phyloP scores from a whole-genome alignment of 64 coral and sea anemone genomes.

The Montipora cactus region DNA sequence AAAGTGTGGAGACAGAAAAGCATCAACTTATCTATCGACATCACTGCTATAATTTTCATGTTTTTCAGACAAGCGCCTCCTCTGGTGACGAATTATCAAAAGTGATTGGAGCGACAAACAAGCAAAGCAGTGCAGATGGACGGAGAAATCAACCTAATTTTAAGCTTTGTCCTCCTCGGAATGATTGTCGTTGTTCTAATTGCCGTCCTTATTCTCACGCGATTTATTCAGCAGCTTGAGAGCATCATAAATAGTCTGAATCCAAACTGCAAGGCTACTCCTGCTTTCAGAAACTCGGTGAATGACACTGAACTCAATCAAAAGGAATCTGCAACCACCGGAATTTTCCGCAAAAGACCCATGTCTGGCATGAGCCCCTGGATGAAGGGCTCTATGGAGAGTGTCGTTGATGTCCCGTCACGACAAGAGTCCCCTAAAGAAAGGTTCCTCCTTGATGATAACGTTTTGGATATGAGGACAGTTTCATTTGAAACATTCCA shows the following conservation, averaged over 20 bases:
- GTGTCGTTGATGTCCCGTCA: background rate
- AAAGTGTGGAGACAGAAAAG: too few species aligned
- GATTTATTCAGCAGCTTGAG: background rate
- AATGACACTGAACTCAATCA: background rate
- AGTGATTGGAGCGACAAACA: background rate
- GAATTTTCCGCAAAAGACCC: background rate
- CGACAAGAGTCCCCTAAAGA: background rate
- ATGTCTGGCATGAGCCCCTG: conserved; percentile 14
- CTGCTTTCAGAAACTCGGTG: background rate
- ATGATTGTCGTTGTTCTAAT: background rate
- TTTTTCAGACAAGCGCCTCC: background rate
- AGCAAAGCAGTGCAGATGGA: background rate
- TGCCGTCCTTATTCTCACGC: background rate
- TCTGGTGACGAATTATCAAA: background rate
- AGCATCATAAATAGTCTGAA: background rate
- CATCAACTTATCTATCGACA: too few species aligned
- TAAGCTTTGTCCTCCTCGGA: background rate
- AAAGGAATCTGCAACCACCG: background rate
- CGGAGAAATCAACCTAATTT: background rate
- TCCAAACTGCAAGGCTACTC: too few species aligned
- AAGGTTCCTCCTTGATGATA: background rate
- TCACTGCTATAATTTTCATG: background rate
- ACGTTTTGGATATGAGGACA: background rate
- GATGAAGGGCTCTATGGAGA: background rate
- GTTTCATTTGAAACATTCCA: background rate